Evolutionary conservation across 2,113 vertebrate genomes (phyloP), one percentile per base, ranked within the genome.

Genomic region (Oryzias curvinotus): DNA sequence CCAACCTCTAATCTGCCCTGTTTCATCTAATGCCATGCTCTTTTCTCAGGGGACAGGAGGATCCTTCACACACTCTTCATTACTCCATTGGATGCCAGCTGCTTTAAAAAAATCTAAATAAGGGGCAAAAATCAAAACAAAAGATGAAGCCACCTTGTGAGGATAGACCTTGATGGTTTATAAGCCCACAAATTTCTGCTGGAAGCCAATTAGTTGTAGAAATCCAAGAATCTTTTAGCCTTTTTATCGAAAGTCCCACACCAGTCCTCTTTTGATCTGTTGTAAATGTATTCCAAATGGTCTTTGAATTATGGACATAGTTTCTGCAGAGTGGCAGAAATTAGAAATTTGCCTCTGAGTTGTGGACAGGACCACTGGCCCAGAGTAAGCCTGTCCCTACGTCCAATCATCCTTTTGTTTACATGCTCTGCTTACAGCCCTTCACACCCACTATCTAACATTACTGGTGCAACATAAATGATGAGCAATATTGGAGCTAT

Each of bases 11-110:
- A 76, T 76, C 60, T 70, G 26, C 48, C 51, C 48, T 21, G 52
- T 79, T 82, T 87, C 61, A 87, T 87, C 78, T 43, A 5, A 47
- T 63, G 73, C 82, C 80, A 77, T 1, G 10, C 57, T 61, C 42
- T 67, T 56, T 52, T 73, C 63, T 73, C 68, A 1, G n/a, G 63
- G 65, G 75, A 65, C 41, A 23, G 66, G 67, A 44, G 49, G 58
- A 74, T 70, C 45, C 76, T 60, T 42, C 52, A 19, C 5, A 17
- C 43, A 36, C 57, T 75, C 57, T 66, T 60, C 12, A 60, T 42
- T 51, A 77, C 67, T 69, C n/a, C 1, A 4, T 65, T 56, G 57
- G 52, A 62, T 74, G 59, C 68, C 67, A 79, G 70, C 70, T 65
- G 70, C 54, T 52, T 63, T 68, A 62, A 78, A 71, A 72, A 69